Percentiles rank a stretch among this genome's conserved stretches.
phyloP scores from a whole-genome alignment of 2,113 vertebrate species.

The Campylomormyrus numenius region DNA sequence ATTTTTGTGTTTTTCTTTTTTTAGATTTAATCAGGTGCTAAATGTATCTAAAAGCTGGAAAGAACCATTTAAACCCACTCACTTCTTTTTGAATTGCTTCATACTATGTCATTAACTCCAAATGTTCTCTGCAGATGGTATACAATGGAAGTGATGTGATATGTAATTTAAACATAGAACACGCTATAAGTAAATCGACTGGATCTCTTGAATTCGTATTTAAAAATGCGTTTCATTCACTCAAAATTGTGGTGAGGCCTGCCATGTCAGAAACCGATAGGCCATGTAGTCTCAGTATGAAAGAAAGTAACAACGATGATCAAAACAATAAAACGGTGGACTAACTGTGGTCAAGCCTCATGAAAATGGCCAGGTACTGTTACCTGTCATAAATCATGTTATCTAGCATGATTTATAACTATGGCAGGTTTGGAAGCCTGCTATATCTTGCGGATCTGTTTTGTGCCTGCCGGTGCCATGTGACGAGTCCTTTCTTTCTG shows the following conservation, averaged over 20 bases:
- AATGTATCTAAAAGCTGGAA: slow-evolving; percentile 7
- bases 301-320: neutral
- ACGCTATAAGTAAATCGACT: neutral
- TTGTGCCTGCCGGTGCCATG: neutral
- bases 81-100: neutral
- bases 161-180: neutral
- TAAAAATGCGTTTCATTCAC: neutral
- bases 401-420: neutral
- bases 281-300: neutral
- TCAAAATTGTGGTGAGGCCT: neutral
- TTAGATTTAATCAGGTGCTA: slow-evolving; percentile 8
- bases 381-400: neutral
- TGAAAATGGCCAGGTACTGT: neutral
- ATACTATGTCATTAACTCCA: slow-evolving; percentile 1
- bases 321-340: neutral
- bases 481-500: neutral
- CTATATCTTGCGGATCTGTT: neutral
- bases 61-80: neutral
- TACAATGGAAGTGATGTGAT: slow-evolving; percentile 1
- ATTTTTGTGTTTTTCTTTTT: neutral
- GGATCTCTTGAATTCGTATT: neutral
- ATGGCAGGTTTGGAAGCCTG: neutral
- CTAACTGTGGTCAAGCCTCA: neutral
- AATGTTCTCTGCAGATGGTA: neutral
- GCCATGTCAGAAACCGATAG: neutral